Conservation (phyloP, 1,140 invertebrate species). For the Drosophila rhopaloa region DNA sequence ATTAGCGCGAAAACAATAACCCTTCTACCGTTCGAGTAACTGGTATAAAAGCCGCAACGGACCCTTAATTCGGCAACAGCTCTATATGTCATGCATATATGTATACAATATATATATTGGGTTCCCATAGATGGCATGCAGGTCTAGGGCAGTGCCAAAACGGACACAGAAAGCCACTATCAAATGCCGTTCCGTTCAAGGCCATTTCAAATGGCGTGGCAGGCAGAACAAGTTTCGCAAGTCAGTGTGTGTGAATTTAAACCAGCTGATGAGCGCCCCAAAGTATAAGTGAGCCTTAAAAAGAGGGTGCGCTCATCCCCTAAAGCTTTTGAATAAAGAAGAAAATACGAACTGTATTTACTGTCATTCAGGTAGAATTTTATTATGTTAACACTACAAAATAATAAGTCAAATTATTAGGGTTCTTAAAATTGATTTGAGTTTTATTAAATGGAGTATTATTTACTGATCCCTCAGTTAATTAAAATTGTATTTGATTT, state of each 20-base stretch:
- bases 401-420: too few species aligned
- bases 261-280: constrained; percentile 14
- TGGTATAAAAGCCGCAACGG: neutral
- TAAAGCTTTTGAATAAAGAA: constrained; percentile 38
- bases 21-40: neutral
- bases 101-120: neutral
- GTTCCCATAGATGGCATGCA: constrained; percentile 19
- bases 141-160: constrained; percentile 34
- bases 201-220: constrained; percentile 56
- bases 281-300: constrained; percentile 5
- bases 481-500: too few species aligned
- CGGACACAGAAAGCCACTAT: constrained; percentile 23
- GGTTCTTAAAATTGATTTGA: too few species aligned
- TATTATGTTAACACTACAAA: too few species aligned
- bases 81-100: too few species aligned
- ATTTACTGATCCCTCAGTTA: too few species aligned
- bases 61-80: neutral
- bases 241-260: constrained; percentile 2
- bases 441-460: too few species aligned
- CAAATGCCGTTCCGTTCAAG: constrained; percentile 49
- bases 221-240: constrained; percentile 47
- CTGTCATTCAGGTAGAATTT: neutral
- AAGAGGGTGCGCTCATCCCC: constrained; percentile 53
- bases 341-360: neutral
- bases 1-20: neutral